Base-by-base conservation (phyloP, 2,797 vertebrate genomes). In the Pachyuromys duprasi region DNA sequence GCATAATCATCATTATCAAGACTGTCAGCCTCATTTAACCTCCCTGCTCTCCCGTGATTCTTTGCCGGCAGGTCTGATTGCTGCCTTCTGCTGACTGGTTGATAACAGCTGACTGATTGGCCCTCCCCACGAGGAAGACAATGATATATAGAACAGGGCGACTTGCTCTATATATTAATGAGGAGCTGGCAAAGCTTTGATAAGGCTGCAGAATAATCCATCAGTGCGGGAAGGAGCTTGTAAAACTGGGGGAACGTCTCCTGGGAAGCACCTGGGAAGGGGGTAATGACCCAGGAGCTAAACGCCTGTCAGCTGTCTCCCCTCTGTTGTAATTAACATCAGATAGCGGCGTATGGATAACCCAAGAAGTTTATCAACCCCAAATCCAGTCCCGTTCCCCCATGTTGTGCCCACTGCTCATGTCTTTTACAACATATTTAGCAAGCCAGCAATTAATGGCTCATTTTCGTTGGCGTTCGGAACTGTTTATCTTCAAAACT, bases 21-120 rank as follows among this genome's bases (percentile, higher is more conserved):
- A 99, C 99, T 99, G 99, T 99, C 99, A 99, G 99, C 98, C 98
- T 99, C 99, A 99, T 99, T 99, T 99, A 99, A 99, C 98, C 99
- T 98, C 98, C 97, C 98, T 99, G 98, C 98, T 99, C 99, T 99
- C 99, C 98, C 98, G 98, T 99, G 99, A 99, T 99, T 99, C 99
- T 98, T 97, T 97, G 98, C 99, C 98, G 99, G 99, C 99, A 98
- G 98, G 97, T 97, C 98, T 99, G 98, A 99, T 99, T 99, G 99
- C 99, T 98, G 98, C 98, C 99, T 99, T 98, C 99, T 99, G 99
- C 98, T 98, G 98, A 98, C 98, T 98, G 98, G 98, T 98, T 99
- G 99, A 99, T 99, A 99, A 98, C 98, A 98, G 98, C 98, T 98
- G 98, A 99, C 99, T 99, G 99, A 99, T 99, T 99, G 99, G 98